Conservation (phyloP, 2,797 vertebrate species). For the Neosilurus hyrtlii region DNA sequence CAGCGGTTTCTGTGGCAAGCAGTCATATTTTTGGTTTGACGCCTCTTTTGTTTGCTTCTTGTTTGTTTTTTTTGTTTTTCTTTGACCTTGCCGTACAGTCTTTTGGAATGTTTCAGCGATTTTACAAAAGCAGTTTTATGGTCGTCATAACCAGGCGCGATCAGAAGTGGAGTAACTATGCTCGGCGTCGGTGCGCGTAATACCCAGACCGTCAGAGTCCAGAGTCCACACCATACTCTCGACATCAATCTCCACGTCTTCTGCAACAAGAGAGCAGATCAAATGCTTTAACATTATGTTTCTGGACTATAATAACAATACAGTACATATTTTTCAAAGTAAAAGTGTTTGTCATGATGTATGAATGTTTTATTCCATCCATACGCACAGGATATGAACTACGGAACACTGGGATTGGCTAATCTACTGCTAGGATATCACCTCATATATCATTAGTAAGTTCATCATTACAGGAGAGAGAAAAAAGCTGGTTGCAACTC, state of each 20-base stretch:
- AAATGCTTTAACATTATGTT: not conserved
- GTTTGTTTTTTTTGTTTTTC: not conserved
- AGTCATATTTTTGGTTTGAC: constrained; percentile 35
- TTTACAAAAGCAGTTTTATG: constrained; percentile 3
- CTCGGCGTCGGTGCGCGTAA: constrained; percentile 73
- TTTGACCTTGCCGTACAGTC: constrained; percentile 37
- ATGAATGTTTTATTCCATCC: too few species aligned
- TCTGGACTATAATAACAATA: not conserved
- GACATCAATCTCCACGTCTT: constrained; percentile 89
- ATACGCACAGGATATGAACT: too few species aligned
- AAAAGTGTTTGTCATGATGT: not conserved
- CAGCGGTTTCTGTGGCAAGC: constrained; percentile 28
- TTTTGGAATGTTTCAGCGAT: constrained; percentile 52
- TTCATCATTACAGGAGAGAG: too few species aligned
- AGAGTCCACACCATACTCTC: constrained; percentile 78
- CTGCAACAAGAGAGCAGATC: constrained; percentile 64
- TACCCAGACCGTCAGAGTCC: constrained; percentile 75
- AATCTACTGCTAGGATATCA: too few species aligned
- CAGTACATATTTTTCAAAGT: too few species aligned
- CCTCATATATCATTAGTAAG: too few species aligned
- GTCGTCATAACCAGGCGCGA: constrained; percentile 76
- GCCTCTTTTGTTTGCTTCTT: not conserved
- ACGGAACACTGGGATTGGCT: too few species aligned
- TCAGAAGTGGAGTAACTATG: constrained; percentile 88
- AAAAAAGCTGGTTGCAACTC: too few species aligned